Evolutionary conservation across 2,113 vertebrate species (phyloP), one percentile per base, ranked within the genome.

Genomic region (Apteryx owenii): DNA sequence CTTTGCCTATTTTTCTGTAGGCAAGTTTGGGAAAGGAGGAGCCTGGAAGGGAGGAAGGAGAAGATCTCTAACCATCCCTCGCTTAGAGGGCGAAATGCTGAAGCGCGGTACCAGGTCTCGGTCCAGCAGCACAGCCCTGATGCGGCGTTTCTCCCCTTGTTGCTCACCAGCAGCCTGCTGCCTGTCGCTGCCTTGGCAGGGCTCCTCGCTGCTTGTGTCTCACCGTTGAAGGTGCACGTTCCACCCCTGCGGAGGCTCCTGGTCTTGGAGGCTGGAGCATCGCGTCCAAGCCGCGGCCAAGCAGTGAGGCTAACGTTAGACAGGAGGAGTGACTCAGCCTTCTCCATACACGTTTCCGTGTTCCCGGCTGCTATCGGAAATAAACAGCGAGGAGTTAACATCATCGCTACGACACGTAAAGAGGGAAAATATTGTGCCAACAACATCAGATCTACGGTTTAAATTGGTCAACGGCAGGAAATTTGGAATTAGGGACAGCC

Each of bases 341-440:
- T 84, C 82, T 79, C 36, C 81, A 78, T 54, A 26, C 72, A 16
- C 0, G 28, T 91, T 96, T 96, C 88, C 83, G 40, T 76, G 90
- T 90, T 79, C 65, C 80, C 83, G 93, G 85, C 38, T 85, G 88
- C 78, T 84, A 54, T 72, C 36, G 88, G 72, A 93, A 96, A 95
- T 85, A 89, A 95, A 86, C 61, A 56, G 68, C 79, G 88, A 93
- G 91, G 64, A 54, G 72, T 80, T 93, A 83, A 48, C 85, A 88
- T 93, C 78, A 92, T 11, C 68, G 58, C 40, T 40, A 69, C 58
- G 92, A 88, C 36, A 58, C 16, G 28, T 70, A 90, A 33, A 90
- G 95, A 89, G 80, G 56, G 86, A 96, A 93, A 95, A 90, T 84
- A 62, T 89, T 93, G 81, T 90, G 89, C 89, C 93, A 89, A 90